Evolutionary conservation across 2,888 invertebrate species (phyloP).

Genomic region (Lordiphosa andalusiaca): DNA sequence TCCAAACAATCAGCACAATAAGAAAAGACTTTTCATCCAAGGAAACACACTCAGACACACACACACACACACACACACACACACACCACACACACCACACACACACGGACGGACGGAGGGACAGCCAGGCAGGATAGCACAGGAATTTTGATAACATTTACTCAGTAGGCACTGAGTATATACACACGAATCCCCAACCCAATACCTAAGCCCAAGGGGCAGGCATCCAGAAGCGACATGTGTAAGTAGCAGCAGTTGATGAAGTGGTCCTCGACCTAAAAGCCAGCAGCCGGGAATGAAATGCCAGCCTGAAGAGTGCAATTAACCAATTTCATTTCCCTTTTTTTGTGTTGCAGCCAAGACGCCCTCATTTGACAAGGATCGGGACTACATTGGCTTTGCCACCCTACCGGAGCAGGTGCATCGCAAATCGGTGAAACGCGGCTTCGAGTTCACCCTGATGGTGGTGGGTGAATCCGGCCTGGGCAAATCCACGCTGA

Average conservation of each 20-base stretch:
- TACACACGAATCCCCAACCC: constrained; percentile 38
- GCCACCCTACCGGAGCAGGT: constrained; percentile 97
- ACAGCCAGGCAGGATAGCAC: background rate
- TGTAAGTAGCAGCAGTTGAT: constrained; percentile 8
- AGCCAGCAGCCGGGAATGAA: constrained; percentile 3
- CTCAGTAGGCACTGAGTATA: constrained; percentile 55
- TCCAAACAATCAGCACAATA: constrained; percentile 16
- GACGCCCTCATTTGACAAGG: constrained; percentile 81
- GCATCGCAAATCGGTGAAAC: constrained; percentile 96
- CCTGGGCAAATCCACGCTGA: constrained; percentile 95
- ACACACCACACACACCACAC: background rate
- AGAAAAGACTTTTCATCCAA: background rate
- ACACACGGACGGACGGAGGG: background rate
- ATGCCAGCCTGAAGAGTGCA: background rate
- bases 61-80: background rate
- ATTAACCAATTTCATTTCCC: constrained; percentile 8
- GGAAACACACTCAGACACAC: background rate
- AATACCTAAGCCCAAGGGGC: background rate
- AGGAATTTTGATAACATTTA: constrained; percentile 26
- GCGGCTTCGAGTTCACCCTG: constrained; percentile 97
- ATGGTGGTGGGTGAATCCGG: constrained; percentile 98
- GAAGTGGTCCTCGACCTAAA: constrained; percentile 9
- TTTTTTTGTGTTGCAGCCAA: constrained; percentile 67
- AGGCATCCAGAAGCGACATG: constrained; percentile 15
- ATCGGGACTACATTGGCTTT: constrained; percentile 94